Percentiles rank a stretch among this genome's conserved stretches.
Evolutionary conservation across 2,113 vertebrate species (phyloP).

Genomic region (Larimichthys crocea): DNA sequence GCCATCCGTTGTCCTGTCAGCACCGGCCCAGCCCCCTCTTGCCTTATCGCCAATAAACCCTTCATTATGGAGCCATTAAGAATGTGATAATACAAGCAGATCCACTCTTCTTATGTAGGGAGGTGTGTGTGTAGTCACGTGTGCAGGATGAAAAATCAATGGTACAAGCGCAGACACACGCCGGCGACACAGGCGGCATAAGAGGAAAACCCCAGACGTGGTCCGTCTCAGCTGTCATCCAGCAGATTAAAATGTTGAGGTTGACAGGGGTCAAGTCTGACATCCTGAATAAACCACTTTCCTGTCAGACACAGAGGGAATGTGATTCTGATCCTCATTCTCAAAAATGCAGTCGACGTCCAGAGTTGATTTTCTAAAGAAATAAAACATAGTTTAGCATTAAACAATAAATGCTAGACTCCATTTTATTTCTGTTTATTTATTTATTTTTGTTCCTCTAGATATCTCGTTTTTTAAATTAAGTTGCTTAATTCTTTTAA

Average conservation of each 20-base stretch:
- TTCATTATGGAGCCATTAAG: constrained; percentile 84
- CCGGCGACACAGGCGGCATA: constrained; percentile 30
- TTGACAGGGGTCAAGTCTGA: constrained; percentile 76
- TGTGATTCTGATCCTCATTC: constrained; percentile 9
- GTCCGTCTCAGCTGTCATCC: constrained; percentile 78
- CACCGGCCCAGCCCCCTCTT: constrained; percentile 33
- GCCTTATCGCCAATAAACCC: constrained; percentile 80
- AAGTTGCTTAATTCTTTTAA: neutral
- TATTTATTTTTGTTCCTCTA: no score
- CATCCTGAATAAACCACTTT: constrained; percentile 68
- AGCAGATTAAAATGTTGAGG: constrained; percentile 84
- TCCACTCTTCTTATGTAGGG: constrained; percentile 47
- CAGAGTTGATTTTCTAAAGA: neutral
- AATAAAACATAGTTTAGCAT: no score
- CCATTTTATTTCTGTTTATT: no score
- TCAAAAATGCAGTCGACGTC: neutral
- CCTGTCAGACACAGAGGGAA: constrained; percentile 47
- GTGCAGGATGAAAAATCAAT: constrained; percentile 56
- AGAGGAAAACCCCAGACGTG: constrained; percentile 58
- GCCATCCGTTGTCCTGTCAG: constrained; percentile 69
- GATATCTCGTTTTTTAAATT: neutral
- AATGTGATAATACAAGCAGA: constrained; percentile 82
- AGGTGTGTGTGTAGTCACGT: constrained; percentile 24
- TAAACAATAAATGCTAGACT: no score
- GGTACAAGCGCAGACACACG: constrained; percentile 42